Evolutionary conservation across 2,797 vertebrate genomes (phyloP).

Genomic region (Lemur catta): DNA sequence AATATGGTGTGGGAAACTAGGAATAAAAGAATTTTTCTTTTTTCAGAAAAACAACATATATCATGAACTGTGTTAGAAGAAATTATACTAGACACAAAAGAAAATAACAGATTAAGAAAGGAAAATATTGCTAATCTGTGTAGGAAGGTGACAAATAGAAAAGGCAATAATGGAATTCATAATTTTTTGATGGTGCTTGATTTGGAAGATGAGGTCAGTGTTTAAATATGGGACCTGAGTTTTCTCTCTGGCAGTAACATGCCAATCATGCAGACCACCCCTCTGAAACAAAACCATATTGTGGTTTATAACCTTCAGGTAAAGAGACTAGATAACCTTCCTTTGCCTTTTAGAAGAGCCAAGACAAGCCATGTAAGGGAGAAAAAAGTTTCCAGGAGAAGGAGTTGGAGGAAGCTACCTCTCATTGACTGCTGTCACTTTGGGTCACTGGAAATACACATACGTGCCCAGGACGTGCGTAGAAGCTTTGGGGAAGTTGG

Average conservation of each 20-base stretch:
- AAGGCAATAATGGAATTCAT: not conserved
- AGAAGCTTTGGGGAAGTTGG: not conserved
- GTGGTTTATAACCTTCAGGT: not conserved
- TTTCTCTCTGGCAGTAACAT: not conserved
- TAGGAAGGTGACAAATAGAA: not conserved
- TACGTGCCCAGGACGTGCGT: not conserved
- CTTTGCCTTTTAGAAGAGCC: not conserved
- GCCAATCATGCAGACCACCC: not conserved
- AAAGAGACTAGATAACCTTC: not conserved
- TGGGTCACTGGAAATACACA: constrained; percentile 32
- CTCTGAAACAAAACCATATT: not conserved
- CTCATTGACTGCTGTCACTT: not conserved
- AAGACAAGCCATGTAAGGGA: not conserved
- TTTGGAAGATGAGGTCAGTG: not conserved
- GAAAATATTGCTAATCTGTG: constrained; percentile 7
- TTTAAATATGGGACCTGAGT: not conserved
- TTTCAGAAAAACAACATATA: not conserved
- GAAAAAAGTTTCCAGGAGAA: constrained; percentile 1
- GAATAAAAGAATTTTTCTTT: not conserved
- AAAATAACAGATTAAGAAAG: not conserved
- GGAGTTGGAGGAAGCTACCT: not conserved
- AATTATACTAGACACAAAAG: not conserved
- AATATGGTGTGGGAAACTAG: not conserved
- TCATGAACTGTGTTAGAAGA: not conserved
- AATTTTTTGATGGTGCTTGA: not conserved